phyloP scores from a whole-genome alignment of 1,140 invertebrate genomes.

The Anastrepha obliqua region DNA sequence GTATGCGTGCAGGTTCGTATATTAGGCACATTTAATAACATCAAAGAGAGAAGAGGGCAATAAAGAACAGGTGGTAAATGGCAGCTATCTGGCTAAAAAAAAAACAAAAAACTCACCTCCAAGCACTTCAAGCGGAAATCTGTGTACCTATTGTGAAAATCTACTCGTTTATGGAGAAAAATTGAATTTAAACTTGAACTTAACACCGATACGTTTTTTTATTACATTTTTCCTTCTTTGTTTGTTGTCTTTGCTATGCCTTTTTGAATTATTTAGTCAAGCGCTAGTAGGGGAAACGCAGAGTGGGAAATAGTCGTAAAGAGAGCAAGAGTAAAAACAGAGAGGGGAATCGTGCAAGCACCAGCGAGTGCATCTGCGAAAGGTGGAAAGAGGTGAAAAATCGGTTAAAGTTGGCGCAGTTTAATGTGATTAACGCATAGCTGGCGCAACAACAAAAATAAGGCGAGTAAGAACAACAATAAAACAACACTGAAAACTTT shows the following conservation, averaged over 20 bases:
- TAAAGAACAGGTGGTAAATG: conserved; percentile 2
- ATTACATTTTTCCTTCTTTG: background rate
- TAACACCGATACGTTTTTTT: background rate
- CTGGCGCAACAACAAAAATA: background rate
- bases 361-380: background rate
- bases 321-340: background rate
- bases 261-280: too few relatives aligned
- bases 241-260: too few relatives aligned
- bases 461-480: background rate
- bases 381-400: conserved; percentile 19
- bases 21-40: background rate
- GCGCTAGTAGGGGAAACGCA: too few relatives aligned
- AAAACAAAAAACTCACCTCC: background rate
- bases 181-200: background rate
- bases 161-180: background rate
- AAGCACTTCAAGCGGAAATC: conserved; percentile 13
- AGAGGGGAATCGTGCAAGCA: background rate
- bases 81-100: background rate
- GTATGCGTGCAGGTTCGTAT: background rate
- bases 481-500: background rate
- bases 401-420: conserved; percentile 5
- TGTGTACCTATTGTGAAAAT: background rate
- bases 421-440: background rate
- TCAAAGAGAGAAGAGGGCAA: background rate
- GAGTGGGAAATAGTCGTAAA: too few relatives aligned